Evolutionary conservation across 2,888 invertebrate genomes (phyloP), one percentile per base, ranked within the genome.

Genomic region (Lasioglossum pauxillum): DNA sequence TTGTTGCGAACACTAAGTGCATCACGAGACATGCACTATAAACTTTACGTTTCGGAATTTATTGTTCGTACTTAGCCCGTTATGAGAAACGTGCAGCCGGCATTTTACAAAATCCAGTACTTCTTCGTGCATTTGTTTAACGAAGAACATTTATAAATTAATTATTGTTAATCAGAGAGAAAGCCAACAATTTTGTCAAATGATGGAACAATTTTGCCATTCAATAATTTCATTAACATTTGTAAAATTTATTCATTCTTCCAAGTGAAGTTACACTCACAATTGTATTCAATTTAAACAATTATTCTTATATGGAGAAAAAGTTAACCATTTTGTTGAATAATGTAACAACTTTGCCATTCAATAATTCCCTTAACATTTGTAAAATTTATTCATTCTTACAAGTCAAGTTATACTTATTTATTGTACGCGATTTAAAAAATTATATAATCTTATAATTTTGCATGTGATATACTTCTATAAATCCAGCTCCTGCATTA

Each of bases 1-100:
- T 91, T 91, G 71, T 90, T 91, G 91, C 91, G 91, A 89, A 90
- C 84, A 91, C 90, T 90, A 91, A 91, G 91, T 91, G 91, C 91
- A 91, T 91, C 91, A 89, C 90, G 90, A 91, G 91, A 91, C 91
- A 88, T 91, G 91, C 91, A 91, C 91, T 81, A 78, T 88, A 78
- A 87, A 81, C 87, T 90, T 90, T 71, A 71, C 77, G 80, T 90
- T 90, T 90, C 88, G 79, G 82, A 88, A 89, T 90, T 90, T 90
- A 90, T 90, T 90, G 90, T 90, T 90, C 89, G 90, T 90, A 86
- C 83, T 89, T 89, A 89, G 87, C 89, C 89, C 88, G 88, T 90
- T 71, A 87, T 69, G 46, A 77, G 87, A 81, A 84, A 87, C 78
- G 72, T 87, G 89, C 87, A 81, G 82, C 87, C 78, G 27, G 5